Evolutionary conservation across 2,888 invertebrate species (phyloP).

Genomic region (Clusia tigrina): DNA sequence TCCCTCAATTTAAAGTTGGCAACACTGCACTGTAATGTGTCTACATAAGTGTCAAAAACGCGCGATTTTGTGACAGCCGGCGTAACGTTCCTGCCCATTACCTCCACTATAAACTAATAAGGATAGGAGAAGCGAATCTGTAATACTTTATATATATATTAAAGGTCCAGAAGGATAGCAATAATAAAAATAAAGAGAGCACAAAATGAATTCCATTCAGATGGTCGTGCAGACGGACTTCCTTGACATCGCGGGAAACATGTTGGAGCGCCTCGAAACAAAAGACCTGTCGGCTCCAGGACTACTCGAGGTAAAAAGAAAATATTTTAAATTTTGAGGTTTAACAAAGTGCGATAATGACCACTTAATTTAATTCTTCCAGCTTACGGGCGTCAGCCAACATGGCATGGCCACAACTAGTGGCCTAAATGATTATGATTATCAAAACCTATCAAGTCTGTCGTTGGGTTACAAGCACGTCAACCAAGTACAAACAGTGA

Average conservation of each 20-base stretch:
- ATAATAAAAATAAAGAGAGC: background rate
- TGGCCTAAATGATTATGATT: constrained; percentile 90
- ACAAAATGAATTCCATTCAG: constrained; percentile 50
- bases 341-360: background rate
- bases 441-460: constrained; percentile 79
- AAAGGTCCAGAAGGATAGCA: background rate
- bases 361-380: constrained; percentile 20
- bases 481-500: constrained; percentile 80
- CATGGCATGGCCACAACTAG: constrained; percentile 83
- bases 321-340: background rate
- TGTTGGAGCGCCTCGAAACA: constrained; percentile 75
- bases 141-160: no score
- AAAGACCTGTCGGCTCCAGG: constrained; percentile 57
- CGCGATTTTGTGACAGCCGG: no score
- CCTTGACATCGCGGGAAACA: constrained; percentile 80
- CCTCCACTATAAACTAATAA: no score
- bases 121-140: no score
- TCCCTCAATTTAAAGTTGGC: no score
- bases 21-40: background rate
- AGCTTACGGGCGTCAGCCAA: constrained; percentile 73
- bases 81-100: no score
- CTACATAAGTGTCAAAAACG: no score
- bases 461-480: constrained; percentile 75
- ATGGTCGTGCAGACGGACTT: constrained; percentile 65
- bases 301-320: constrained; percentile 55